Conservation (phyloP, 2,888 invertebrate species). For the Eurytoma californica region DNA sequence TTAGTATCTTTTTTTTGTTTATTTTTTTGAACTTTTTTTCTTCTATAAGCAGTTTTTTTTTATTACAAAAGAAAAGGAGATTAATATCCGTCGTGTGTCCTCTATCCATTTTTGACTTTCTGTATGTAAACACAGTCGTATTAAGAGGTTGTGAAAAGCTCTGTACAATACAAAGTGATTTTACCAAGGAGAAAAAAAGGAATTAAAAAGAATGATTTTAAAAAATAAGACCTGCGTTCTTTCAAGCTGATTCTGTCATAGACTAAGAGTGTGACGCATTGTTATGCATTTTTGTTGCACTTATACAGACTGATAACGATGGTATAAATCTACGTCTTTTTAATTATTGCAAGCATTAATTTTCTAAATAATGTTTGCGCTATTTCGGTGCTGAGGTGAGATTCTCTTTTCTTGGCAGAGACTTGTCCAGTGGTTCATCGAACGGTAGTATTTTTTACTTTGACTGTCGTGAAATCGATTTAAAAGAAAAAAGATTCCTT, state of each 20-base stretch:
- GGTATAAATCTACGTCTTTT: constrained; percentile 55
- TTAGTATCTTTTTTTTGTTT: constrained; percentile 42
- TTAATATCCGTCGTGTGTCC: constrained; percentile 44
- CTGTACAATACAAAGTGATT: constrained; percentile 45
- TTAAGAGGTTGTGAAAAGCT: constrained; percentile 35
- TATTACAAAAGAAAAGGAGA: constrained; percentile 6
- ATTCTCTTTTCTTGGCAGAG: constrained; percentile 18
- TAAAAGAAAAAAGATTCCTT: constrained; percentile 46
- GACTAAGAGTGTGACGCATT: constrained; percentile 64
- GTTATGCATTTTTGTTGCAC: constrained; percentile 68
- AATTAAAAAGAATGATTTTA: constrained; percentile 39
- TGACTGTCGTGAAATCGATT: constrained; percentile 53
- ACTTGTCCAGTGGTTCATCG: constrained; percentile 41
- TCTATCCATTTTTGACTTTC: constrained; percentile 51
- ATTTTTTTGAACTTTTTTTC: constrained; percentile 38
- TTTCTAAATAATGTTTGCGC: constrained; percentile 34
- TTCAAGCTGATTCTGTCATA: constrained; percentile 51
- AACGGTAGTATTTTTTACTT: constrained; percentile 44
- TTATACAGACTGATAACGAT: constrained; percentile 66
- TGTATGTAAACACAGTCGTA: constrained; percentile 20
- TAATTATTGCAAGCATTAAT: constrained; percentile 40
- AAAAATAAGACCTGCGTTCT: constrained; percentile 40
- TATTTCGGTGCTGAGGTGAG: constrained; percentile 43
- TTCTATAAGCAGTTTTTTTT: constrained; percentile 28
- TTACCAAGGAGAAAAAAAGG: constrained; percentile 27